These are phyloP conservation scores for Daboia siamensis DNA, from an alignment of 2,113 vertebrate genomes.

Conservation along the genomic window DNA sequence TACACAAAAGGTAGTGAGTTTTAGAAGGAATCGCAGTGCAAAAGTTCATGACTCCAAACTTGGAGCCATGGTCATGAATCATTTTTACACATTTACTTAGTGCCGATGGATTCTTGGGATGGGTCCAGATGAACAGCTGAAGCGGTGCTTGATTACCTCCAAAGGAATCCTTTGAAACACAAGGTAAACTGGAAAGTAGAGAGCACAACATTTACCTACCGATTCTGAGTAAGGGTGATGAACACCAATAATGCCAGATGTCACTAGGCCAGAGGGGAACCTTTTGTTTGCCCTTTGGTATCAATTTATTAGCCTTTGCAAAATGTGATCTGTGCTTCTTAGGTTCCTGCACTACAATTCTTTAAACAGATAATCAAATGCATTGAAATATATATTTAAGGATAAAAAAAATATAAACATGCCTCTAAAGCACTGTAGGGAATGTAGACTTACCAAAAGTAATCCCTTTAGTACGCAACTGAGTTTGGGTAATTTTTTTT, in stretches of 20 bases:
- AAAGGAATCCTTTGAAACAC: background rate
- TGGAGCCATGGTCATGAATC: background rate
- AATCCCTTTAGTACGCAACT: background rate
- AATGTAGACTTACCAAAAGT: background rate
- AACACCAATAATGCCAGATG: background rate
- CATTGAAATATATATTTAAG: background rate
- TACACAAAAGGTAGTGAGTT: background rate
- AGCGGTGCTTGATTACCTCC: background rate
- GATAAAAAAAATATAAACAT: background rate
- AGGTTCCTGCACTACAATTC: background rate
- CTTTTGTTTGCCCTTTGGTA: background rate
- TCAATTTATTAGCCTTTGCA: background rate
- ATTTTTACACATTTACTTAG: background rate
- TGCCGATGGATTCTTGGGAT: background rate
- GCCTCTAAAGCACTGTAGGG: background rate
- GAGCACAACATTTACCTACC: background rate
- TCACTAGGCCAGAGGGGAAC: background rate
- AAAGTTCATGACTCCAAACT: background rate
- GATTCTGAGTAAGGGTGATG: background rate
- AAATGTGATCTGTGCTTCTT: background rate
- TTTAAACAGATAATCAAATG: background rate
- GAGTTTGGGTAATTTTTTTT: background rate
- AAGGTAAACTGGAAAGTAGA: background rate
- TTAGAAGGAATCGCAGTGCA: background rate
- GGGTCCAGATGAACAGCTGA: constrained; percentile 4